Evolutionary conservation across 2,113 vertebrate genomes (phyloP), one percentile per base, ranked within the genome.

Genomic region (Lepus americanus): DNA sequence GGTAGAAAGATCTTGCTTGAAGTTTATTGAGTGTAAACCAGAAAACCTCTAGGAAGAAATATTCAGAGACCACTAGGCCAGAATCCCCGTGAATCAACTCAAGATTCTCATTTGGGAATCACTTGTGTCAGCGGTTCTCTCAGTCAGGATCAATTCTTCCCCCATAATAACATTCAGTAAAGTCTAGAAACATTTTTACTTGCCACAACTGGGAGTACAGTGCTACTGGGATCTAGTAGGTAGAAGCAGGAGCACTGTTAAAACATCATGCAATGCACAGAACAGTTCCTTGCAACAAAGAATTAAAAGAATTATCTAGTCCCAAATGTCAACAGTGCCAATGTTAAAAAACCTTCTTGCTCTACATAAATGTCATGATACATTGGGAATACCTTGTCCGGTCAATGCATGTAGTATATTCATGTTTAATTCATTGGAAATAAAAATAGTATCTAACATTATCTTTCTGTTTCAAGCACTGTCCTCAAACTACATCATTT

Each of bases 361-460:
- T 89, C 22, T 76, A 55, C 14, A 23, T 63, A 64, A 77, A 86
- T 55, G 20, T 77, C 83, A 67, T 39, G 72, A 67, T 55, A 63
- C 36, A 27, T 80, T 90, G 49, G 6, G 16, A 12, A 55, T 20
- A 53, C 31, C 51, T 87, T 78, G 53, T 88, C n/a, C 12, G 78
- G 27, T 49, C 81, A 31, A 5, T 53, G 6, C 53, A 53, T 44
- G 31, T 11, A 17, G 29, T 36, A 27, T 29, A 64, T 79, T 92
- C 49, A 67, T 85, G 44, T 78, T 88, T 70, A 81, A 63, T 55
- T 88, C 67, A 85, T 49, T 89, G 67, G 74, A 93, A 94, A 90
- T 66, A 72, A 90, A 95, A 91, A 86, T 82, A 63, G 22, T 79
- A 70, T 9, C 29, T 67, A 81, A 33, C 7, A 74, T n/a, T 73